A percentile compares a stretch with the other conserved stretches of the same genome.
Conservation (phyloP, 2,888 invertebrate genomes). For the Caenorhabditis sp. region DNA sequence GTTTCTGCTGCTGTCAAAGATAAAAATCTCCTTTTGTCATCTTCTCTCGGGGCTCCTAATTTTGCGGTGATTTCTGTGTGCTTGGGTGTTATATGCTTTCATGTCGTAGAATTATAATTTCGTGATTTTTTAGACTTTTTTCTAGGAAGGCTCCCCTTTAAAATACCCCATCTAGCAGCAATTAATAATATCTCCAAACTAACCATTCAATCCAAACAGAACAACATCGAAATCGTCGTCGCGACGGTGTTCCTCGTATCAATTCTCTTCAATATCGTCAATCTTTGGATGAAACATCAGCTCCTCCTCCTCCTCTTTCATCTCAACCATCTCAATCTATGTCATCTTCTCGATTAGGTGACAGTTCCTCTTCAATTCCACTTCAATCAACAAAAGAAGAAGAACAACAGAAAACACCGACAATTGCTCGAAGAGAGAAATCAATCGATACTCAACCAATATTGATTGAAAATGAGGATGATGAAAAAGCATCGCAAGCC, state of each 20-base stretch:
- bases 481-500: not conserved
- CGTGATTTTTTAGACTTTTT: too few relatives aligned
- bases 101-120: not conserved
- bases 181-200: not conserved
- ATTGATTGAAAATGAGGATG: not conserved
- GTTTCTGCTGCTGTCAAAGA: too few relatives aligned
- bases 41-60: too few relatives aligned
- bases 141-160: too few relatives aligned
- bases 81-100: not conserved
- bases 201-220: not conserved
- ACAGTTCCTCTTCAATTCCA: too few relatives aligned
- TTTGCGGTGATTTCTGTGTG: conserved; percentile 11
- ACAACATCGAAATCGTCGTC: conserved; percentile 24
- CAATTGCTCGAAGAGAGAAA: not conserved
- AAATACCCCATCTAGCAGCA: not conserved
- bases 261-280: conserved; percentile 38
- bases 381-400: not conserved
- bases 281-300: conserved; percentile 28
- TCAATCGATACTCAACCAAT: not conserved
- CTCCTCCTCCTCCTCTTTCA: too few relatives aligned
- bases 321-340: not conserved
- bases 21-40: too few relatives aligned
- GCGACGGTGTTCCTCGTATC: conserved; percentile 32
- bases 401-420: not conserved
- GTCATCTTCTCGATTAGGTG: not conserved